A percentile compares a stretch with the other conserved stretches of the same genome.
Conservation (phyloP, 2,797 vertebrate genomes). For the Simalia tracyae region DNA sequence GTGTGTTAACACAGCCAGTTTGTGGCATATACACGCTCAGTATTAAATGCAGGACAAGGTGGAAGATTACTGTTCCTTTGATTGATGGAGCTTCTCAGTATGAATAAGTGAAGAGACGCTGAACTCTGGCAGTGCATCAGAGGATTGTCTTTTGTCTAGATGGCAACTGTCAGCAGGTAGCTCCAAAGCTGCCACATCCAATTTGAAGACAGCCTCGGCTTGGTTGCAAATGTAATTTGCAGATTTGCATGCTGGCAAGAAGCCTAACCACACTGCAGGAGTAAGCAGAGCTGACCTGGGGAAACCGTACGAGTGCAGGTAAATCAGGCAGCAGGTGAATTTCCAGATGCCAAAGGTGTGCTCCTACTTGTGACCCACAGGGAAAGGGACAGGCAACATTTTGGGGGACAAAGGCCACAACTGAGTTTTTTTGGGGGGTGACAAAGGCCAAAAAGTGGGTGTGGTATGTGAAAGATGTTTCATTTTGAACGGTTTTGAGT, state of each 20-base stretch:
- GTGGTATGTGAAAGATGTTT: too few species aligned
- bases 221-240: conserved; percentile 23
- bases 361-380: too few species aligned
- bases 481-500: too few species aligned
- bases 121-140: neutral
- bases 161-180: conserved; percentile 18
- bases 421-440: too few species aligned
- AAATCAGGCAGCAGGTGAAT: too few species aligned
- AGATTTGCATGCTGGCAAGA: neutral
- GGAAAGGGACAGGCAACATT: too few species aligned
- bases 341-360: too few species aligned
- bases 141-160: neutral
- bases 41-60: neutral
- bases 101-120: neutral
- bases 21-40: neutral
- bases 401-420: too few species aligned
- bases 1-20: neutral
- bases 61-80: neutral
- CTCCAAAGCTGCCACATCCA: neutral
- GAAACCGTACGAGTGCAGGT: too few species aligned
- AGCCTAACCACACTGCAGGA: neutral
- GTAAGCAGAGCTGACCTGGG: neutral
- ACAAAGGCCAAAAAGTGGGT: too few species aligned
- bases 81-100: too few species aligned
- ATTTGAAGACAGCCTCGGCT: conserved; percentile 1